These are phyloP conservation scores for Pelosia muscerda DNA, from an alignment of 2,888 invertebrate genomes.

Conservation along the genomic window DNA sequence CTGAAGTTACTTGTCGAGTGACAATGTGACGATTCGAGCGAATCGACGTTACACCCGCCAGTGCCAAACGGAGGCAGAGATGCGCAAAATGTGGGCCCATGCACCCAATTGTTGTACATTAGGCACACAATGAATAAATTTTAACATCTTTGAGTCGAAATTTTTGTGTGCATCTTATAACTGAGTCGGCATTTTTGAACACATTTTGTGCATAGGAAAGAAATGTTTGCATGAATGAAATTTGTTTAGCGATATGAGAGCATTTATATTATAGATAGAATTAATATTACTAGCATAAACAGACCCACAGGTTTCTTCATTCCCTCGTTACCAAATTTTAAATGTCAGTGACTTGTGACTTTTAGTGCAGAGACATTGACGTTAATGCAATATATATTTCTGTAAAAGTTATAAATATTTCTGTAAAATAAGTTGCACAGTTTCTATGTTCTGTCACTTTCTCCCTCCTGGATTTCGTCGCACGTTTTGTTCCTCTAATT, in stretches of 20 bases:
- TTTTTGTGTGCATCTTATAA: slow-evolving; percentile 22
- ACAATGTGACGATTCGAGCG: slow-evolving; percentile 74
- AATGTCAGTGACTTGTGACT: too few species aligned
- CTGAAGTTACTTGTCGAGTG: slow-evolving; percentile 76
- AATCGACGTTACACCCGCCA: slow-evolving; percentile 54
- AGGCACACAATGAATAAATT: slow-evolving; percentile 45
- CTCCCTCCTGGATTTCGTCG: too few species aligned
- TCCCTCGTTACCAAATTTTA: too few species aligned
- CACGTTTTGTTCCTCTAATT: too few species aligned
- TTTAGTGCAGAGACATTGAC: too few species aligned
- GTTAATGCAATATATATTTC: too few species aligned
- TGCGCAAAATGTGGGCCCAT: slow-evolving; percentile 64
- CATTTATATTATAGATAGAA: background rate
- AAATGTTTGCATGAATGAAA: slow-evolving; percentile 54
- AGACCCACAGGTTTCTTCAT: too few species aligned
- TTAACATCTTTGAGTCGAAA: slow-evolving; percentile 26
- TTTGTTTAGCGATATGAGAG: slow-evolving; percentile 20
- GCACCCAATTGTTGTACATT: slow-evolving; percentile 54
- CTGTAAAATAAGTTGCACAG: too few species aligned
- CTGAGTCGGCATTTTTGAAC: slow-evolving; percentile 28
- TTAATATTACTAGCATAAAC: too few species aligned
- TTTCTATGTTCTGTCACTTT: too few species aligned
- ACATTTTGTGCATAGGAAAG: slow-evolving; percentile 48
- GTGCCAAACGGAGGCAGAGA: slow-evolving; percentile 68
- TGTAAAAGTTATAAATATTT: too few species aligned